These are phyloP conservation scores for Emydoidea blandingii DNA, from an alignment of 2,797 vertebrate species.

Conservation along the genomic window DNA sequence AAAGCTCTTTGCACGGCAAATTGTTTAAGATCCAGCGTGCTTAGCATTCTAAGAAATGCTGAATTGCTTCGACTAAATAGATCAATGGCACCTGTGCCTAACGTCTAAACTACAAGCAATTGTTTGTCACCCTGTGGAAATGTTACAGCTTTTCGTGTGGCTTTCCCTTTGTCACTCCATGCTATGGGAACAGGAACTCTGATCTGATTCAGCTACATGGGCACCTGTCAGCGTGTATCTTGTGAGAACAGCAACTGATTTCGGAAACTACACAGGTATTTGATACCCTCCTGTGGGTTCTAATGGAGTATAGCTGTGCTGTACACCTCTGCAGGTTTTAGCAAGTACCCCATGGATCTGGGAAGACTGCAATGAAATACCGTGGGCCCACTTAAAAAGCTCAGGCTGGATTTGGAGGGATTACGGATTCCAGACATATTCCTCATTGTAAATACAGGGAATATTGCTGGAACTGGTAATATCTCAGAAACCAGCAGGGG, in stretches of 20 bases:
- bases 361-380: background rate
- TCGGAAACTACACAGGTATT: background rate
- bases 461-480: background rate
- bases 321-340: background rate
- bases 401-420: background rate
- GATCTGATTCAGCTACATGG: background rate
- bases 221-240: accelerated
- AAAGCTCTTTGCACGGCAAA: background rate
- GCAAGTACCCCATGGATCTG: background rate
- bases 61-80: background rate
- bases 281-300: background rate
- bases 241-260: background rate
- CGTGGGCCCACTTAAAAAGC: accelerated
- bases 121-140: accelerated
- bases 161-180: background rate
- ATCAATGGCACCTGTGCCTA: accelerated
- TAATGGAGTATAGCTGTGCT: accelerated
- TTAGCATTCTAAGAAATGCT: background rate
- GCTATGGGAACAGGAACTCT: background rate
- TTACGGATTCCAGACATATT: background rate
- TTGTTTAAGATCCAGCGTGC: background rate
- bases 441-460: accelerated
- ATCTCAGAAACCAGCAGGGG: background rate
- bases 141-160: background rate
- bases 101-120: background rate